These are phyloP conservation scores for Bibio marci DNA, from an alignment of 2,888 invertebrate genomes.

Conservation along the genomic window DNA sequence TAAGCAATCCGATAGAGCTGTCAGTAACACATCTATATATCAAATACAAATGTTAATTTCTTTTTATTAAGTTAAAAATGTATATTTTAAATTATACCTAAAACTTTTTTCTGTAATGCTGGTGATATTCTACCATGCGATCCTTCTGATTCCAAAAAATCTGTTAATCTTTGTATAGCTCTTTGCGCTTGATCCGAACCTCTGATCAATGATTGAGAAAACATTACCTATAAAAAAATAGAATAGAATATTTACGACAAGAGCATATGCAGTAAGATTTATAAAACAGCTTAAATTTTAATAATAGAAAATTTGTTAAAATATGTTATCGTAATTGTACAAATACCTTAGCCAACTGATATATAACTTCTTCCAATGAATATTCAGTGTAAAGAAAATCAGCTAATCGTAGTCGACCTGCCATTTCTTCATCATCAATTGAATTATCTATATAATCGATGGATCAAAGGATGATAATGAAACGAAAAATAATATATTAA, in stretches of 20 bases:
- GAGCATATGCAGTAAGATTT: not conserved
- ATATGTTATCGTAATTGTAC: no score
- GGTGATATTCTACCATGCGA: slow-evolving; percentile 56
- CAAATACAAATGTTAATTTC: no score
- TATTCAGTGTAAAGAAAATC: slow-evolving; percentile 60
- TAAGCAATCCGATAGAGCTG: slow-evolving; percentile 54
- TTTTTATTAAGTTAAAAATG: no score
- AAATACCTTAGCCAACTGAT: slow-evolving; percentile 59
- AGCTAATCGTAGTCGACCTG: slow-evolving; percentile 49
- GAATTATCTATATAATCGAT: not conserved
- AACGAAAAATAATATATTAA: no score
- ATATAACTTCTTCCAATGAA: slow-evolving; percentile 61
- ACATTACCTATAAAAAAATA: slow-evolving; percentile 42
- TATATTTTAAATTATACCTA: slow-evolving; percentile 33
- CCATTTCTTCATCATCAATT: slow-evolving; percentile 46
- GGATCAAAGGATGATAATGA: no score
- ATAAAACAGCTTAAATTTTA: not conserved
- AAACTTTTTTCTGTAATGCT: slow-evolving; percentile 57
- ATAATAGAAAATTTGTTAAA: not conserved
- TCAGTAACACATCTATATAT: slow-evolving; percentile 49
- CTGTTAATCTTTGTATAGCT: slow-evolving; percentile 54
- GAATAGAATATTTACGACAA: no score
- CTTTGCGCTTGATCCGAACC: slow-evolving; percentile 53
- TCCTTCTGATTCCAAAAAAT: slow-evolving; percentile 54
- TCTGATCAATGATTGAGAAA: slow-evolving; percentile 51